A percentile compares a stretch with the other conserved stretches of the same genome.
Evolutionary conservation across 2,797 vertebrate species (phyloP).

Genomic region (Catostomus latipinnis): DNA sequence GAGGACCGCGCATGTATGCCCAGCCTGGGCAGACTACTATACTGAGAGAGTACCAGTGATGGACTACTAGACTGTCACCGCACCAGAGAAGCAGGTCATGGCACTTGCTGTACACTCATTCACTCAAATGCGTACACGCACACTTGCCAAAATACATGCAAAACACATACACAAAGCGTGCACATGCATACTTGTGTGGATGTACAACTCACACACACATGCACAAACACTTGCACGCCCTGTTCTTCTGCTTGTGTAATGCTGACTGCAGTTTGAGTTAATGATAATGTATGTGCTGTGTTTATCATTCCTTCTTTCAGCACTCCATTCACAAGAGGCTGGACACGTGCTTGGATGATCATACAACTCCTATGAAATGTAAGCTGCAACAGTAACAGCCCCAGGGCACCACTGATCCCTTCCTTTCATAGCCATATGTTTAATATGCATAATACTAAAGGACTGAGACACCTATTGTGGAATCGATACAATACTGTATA

Average conservation of each 20-base stretch:
- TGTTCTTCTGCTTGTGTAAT: background rate
- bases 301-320: constrained; percentile 15
- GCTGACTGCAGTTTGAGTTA: constrained; percentile 20
- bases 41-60: constrained; percentile 25
- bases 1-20: background rate
- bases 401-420: constrained; percentile 23
- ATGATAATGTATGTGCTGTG: constrained; percentile 11
- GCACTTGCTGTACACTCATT: constrained; percentile 28
- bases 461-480: constrained; percentile 14
- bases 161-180: constrained; percentile 10
- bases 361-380: constrained; percentile 27
- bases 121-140: constrained; percentile 10
- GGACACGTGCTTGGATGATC: constrained; percentile 4
- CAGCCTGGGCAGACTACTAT: background rate
- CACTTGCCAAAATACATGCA: background rate
- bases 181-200: background rate
- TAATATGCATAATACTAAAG: constrained; percentile 43
- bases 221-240: constrained; percentile 1
- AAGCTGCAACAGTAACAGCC: constrained; percentile 23
- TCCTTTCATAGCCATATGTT: constrained; percentile 45
- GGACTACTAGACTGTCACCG: constrained; percentile 38
- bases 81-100: constrained; percentile 50
- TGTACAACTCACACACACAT: background rate
- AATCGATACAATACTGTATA: constrained; percentile 34
- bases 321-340: constrained; percentile 39